phyloP scores from a whole-genome alignment of 2,113 vertebrate species.

The Dasyornis broadbenti region DNA sequence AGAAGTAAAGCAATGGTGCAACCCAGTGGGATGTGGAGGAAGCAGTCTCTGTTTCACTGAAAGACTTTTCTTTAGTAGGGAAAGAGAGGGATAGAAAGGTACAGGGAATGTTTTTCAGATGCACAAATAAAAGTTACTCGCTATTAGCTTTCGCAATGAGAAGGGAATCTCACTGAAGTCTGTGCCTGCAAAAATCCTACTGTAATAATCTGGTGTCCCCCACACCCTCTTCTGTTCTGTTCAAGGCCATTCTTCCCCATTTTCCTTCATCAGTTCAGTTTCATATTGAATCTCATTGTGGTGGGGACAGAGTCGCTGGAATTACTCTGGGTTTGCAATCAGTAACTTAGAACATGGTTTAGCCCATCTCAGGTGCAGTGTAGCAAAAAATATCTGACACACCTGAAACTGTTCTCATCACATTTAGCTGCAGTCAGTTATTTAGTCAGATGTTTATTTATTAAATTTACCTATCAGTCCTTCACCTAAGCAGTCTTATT shows the following conservation, averaged over 20 bases:
- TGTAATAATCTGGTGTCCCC: not conserved
- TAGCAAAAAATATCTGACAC: not conserved
- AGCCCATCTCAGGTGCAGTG: not conserved
- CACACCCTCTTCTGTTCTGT: not conserved
- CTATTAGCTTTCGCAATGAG: not conserved
- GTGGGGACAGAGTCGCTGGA: not conserved
- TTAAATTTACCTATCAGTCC: not conserved
- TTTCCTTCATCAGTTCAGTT: not conserved
- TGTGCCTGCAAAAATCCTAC: not conserved
- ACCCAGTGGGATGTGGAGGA: not conserved
- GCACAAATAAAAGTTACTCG: not conserved
- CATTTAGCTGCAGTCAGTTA: not conserved
- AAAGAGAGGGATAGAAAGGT: not conserved
- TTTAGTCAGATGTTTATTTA: not conserved
- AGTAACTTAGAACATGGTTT: not conserved
- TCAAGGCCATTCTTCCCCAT: not conserved
- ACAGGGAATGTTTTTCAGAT: not conserved
- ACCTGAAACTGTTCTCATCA: not conserved
- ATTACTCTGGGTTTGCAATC: not conserved
- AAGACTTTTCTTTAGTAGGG: not conserved
- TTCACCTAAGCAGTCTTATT: not conserved
- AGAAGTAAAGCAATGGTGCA: not conserved
- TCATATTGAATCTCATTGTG: fast-evolving
- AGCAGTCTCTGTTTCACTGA: not conserved
- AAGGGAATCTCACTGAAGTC: not conserved